Conservation (phyloP, 2,797 vertebrate genomes). For the Alcedo atthis region DNA sequence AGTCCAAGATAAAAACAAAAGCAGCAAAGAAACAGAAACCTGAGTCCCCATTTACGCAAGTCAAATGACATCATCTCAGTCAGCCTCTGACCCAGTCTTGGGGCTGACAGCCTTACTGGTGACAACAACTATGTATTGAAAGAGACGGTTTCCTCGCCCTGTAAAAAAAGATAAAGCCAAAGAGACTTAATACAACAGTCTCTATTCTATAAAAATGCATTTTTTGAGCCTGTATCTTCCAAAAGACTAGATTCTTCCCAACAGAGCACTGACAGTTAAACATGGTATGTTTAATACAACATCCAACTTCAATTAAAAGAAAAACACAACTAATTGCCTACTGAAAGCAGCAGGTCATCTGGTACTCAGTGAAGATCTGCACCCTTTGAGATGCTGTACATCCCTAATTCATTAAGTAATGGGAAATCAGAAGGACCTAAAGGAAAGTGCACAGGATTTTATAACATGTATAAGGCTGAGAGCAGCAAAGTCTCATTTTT, state of each 20-base stretch:
- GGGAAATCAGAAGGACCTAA: neutral
- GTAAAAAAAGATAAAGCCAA: neutral
- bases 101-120: neutral
- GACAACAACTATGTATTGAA: neutral
- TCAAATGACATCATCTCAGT: neutral
- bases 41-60: neutral
- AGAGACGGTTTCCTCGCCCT: neutral
- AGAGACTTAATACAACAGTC: neutral
- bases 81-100: slow-evolving; percentile 6
- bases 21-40: slow-evolving; percentile 7
- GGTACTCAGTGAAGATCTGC: neutral
- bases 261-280: neutral
- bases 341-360: neutral
- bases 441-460: neutral
- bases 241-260: neutral
- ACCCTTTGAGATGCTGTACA: neutral
- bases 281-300: neutral
- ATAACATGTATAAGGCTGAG: neutral
- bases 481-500: neutral
- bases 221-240: neutral
- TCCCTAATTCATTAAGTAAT: neutral
- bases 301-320: neutral
- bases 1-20: neutral
- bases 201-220: neutral
- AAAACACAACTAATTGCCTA: neutral